Base-by-base conservation (phyloP, 2,797 vertebrate species). In the Pelodytes ibericus region DNA sequence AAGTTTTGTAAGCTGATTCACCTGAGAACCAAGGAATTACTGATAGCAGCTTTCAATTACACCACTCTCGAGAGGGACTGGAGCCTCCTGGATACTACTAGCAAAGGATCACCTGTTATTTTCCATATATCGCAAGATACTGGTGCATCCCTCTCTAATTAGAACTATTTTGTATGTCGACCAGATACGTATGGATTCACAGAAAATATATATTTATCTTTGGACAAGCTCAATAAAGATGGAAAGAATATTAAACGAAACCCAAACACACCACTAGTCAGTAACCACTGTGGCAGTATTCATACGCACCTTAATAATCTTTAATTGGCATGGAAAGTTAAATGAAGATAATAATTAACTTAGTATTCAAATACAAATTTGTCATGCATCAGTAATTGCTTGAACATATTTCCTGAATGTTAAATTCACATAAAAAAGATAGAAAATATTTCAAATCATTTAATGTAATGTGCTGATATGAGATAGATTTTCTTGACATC, bases 311-410 rank as follows among this genome's bases (percentile, higher is more conserved):
- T 79, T 73, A 73, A 79, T 79, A 72, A 79, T 79, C 31, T 79
- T 79, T 79, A 79, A 79, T 79, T 79, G 76, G 3, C 63, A 78
- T 72, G 56, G 63, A 72, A 78, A 72, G 76, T 78, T 72, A 78
- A 78, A 78, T 72, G 76, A 63, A 72, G 70, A 79, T 79, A 79
- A 79, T 72, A 79, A 79, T 79, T 79, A 79, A 63, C 47, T 44
- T 63, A 67, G 76, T 79, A 79, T 79, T 79, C 70, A 79, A 72
- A 79, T 79, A 79, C 76, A 72, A 79, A 79, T 79, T 79, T 79
- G 70, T 79, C 76, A 79, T 73, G 76, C 76, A 61, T 49, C 56
- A 47, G 27, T 79, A 79, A 79, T 79, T 79, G 76, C 76, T 61
- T 72, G 53, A 66, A 60, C 67, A 65, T 72, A 63, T 77, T 31